Percentiles rank a stretch among this genome's conserved stretches.
These are phyloP conservation scores for Brachyistius frenatus DNA, from an alignment of 2,113 vertebrate species.

Conservation along the genomic window DNA sequence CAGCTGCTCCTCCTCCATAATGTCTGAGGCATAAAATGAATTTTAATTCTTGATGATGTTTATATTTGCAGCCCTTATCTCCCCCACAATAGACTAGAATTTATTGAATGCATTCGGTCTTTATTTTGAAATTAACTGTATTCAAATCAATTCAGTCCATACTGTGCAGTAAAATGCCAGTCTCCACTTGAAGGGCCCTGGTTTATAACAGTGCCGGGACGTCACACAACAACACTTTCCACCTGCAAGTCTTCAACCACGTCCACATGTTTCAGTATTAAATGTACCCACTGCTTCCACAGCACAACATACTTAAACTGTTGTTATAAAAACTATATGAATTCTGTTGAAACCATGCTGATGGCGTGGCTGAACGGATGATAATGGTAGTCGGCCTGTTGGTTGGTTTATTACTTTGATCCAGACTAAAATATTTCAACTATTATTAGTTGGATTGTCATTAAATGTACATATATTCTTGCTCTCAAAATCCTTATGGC, in stretches of 20 bases:
- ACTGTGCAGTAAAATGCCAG: constrained; percentile 1
- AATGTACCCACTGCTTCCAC: too few species aligned
- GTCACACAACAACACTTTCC: not conserved
- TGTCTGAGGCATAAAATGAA: constrained; percentile 85
- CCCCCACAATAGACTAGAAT: constrained; percentile 15
- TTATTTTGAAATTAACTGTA: constrained; percentile 51
- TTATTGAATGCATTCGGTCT: constrained; percentile 24
- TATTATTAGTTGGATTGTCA: not conserved
- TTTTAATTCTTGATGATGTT: constrained; percentile 77
- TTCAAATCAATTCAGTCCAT: constrained; percentile 28
- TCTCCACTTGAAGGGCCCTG: not conserved
- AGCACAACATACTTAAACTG: too few species aligned
- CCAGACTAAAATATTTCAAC: not conserved
- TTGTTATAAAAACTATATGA: too few species aligned
- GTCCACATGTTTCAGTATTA: not conserved
- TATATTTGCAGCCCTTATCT: constrained; percentile 69
- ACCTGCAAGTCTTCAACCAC: not conserved
- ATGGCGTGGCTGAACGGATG: not conserved
- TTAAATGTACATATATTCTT: too few species aligned
- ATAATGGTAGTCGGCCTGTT: not conserved
- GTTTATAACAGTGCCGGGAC: not conserved
- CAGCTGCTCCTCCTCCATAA: constrained; percentile 88
- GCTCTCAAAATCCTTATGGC: too few species aligned
- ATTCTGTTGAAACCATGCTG: not conserved
- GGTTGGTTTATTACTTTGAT: not conserved